These are phyloP conservation scores for Amazona ochrocephala DNA, from an alignment of 2,797 vertebrate genomes.

Conservation along the genomic window DNA sequence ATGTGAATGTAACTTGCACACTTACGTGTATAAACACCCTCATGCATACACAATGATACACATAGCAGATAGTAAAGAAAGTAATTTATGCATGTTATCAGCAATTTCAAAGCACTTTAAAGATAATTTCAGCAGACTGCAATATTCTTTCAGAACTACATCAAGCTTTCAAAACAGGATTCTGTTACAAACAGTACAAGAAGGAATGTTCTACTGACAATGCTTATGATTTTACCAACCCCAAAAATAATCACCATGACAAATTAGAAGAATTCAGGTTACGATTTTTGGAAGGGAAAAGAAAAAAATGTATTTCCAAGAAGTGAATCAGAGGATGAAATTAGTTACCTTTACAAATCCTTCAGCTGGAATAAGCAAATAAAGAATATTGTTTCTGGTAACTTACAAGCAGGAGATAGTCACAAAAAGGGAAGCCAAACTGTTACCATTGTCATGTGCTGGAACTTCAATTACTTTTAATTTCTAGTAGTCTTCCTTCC, in stretches of 20 bases:
- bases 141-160: conserved; percentile 25
- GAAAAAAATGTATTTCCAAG: conserved; percentile 26
- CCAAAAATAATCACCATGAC: conserved; percentile 33
- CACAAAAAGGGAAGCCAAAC: conserved; percentile 37
- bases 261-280: conserved; percentile 48
- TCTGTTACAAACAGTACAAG: conserved; percentile 31
- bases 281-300: not conserved
- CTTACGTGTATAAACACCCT: not conserved
- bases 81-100: not conserved
- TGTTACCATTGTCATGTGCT: conserved; percentile 26
- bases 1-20: not conserved
- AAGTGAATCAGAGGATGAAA: conserved; percentile 53
- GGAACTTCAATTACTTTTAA: conserved; percentile 42
- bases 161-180: conserved; percentile 39
- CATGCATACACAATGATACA: not conserved
- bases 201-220: not conserved
- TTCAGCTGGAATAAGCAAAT: conserved; percentile 19
- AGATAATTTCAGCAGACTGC: conserved; percentile 1
- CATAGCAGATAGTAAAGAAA: not conserved
- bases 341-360: conserved; percentile 61
- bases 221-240: not conserved
- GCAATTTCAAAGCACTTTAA: conserved; percentile 22
- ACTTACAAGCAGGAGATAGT: not conserved
- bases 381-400: conserved; percentile 46
- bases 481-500: conserved; percentile 48